Evolutionary conservation across 2,888 invertebrate species (phyloP).

Genomic region (Pardosa pseudoannulata): DNA sequence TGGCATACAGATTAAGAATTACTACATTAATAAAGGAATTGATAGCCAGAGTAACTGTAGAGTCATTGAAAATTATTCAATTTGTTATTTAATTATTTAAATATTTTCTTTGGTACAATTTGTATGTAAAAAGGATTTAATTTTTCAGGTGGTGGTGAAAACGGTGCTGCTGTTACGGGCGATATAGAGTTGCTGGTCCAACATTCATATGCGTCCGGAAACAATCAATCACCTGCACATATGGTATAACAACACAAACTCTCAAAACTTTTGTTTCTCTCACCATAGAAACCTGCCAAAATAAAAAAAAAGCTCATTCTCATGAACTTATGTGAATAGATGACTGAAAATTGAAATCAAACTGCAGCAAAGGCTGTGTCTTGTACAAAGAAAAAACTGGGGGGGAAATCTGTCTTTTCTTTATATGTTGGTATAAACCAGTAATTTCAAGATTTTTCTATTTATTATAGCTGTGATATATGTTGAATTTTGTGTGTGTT

Average conservation of each 20-base stretch:
- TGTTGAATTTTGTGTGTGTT: slow-evolving; percentile 57
- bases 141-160: slow-evolving; percentile 42
- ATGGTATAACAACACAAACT: slow-evolving; percentile 44
- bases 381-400: slow-evolving; percentile 24
- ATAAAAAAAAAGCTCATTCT: slow-evolving; percentile 40
- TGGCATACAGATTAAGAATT: too few relatives aligned
- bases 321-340: slow-evolving; percentile 34
- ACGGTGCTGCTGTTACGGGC: slow-evolving; percentile 49
- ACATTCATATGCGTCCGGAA: slow-evolving; percentile 48
- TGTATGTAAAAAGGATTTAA: too few relatives aligned
- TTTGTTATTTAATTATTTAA: too few relatives aligned
- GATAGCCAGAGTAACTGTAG: too few relatives aligned
- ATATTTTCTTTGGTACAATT: too few relatives aligned
- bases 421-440: slow-evolving; percentile 27
- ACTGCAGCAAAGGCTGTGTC: slow-evolving; percentile 26
- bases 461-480: slow-evolving; percentile 70
- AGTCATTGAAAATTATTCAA: too few relatives aligned
- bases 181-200: slow-evolving; percentile 68
- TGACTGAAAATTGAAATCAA: slow-evolving; percentile 7
- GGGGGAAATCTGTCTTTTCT: slow-evolving; percentile 22
- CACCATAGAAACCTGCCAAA: slow-evolving; percentile 61
- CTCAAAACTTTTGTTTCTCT: slow-evolving; percentile 1
- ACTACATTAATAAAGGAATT: too few relatives aligned
- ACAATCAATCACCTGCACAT: slow-evolving; percentile 58
- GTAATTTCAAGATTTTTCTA: slow-evolving; percentile 51